Evolutionary conservation across 2,113 vertebrate species (phyloP).

Genomic region (Hydrochoerus hydrochaeris): DNA sequence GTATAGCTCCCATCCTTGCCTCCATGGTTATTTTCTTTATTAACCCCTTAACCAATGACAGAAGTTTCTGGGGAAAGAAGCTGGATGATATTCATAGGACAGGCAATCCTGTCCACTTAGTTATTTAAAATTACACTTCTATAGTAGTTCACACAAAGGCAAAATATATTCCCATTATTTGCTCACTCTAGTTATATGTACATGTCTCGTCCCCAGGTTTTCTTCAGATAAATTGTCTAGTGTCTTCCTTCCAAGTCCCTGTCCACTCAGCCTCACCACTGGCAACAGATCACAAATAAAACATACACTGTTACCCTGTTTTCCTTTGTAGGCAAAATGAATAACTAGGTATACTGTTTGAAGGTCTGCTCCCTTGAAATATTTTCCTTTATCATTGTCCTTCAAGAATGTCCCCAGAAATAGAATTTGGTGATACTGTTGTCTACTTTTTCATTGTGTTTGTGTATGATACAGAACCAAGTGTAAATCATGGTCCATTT

Average conservation of each 20-base stretch:
- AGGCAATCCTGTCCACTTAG: not conserved
- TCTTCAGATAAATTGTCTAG: not conserved
- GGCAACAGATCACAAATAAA: not conserved
- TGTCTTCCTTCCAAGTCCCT: not conserved
- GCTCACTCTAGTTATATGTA: not conserved
- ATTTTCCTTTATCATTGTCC: not conserved
- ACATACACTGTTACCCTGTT: not conserved
- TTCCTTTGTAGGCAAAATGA: not conserved
- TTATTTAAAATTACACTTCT: not conserved
- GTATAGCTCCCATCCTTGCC: not conserved
- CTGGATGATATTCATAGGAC: not conserved
- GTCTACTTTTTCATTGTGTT: not conserved
- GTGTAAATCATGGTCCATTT: not conserved
- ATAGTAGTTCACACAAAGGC: not conserved
- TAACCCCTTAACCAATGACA: not conserved
- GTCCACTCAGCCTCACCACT: not conserved
- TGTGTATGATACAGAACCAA: not conserved
- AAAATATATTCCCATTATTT: not conserved
- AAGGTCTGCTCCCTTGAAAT: not conserved
- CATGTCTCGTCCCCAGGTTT: not conserved
- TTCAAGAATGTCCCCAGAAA: not conserved
- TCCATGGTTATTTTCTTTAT: not conserved
- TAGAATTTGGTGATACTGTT: not conserved
- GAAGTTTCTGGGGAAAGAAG: not conserved
- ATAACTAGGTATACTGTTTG: not conserved